phyloP scores from a whole-genome alignment of 2,888 invertebrate species.

The Ectemnius cavifrons region DNA sequence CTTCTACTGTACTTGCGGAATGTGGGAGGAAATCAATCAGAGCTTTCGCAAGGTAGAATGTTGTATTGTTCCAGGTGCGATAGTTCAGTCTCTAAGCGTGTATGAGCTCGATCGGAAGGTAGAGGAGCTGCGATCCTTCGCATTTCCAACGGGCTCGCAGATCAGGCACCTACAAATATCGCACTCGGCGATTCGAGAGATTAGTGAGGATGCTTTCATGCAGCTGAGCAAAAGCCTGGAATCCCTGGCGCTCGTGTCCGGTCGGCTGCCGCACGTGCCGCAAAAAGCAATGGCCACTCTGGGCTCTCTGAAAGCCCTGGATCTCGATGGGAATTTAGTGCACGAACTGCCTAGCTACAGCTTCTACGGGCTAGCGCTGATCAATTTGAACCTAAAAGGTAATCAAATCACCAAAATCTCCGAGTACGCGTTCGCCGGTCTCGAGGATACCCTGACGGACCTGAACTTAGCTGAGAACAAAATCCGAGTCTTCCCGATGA shows the following conservation, averaged over 20 bases:
- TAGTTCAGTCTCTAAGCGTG: conserved; percentile 90
- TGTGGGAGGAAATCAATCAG: too few species aligned
- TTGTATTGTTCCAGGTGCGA: conserved; percentile 65
- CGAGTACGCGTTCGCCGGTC: conserved; percentile 89
- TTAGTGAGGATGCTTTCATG: conserved; percentile 75
- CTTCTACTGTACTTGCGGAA: too few species aligned
- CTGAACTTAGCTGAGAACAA: conserved; percentile 94
- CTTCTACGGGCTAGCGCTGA: conserved; percentile 91
- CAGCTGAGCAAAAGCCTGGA: conserved; percentile 80
- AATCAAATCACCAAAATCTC: conserved; percentile 89
- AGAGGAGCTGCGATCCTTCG: conserved; percentile 85
- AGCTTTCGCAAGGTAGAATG: too few species aligned
- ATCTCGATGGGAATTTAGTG: conserved; percentile 91
- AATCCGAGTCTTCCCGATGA: conserved; percentile 89
- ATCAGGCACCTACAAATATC: conserved; percentile 88
- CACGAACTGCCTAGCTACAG: conserved; percentile 91
- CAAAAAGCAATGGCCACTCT: conserved; percentile 87
- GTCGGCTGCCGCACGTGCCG: conserved; percentile 86
- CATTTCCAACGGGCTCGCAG: conserved; percentile 85
- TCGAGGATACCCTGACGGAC: conserved; percentile 88
- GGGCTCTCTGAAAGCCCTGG: conserved; percentile 86
- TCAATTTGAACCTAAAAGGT: conserved; percentile 90
- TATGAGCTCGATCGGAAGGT: conserved; percentile 92
- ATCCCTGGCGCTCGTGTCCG: conserved; percentile 88
- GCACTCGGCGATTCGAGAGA: conserved; percentile 81